A percentile compares a stretch with the other conserved stretches of the same genome.
Conservation (phyloP, 30 jellyfish, hydroid and myxozoan species). For the Haliclystus octoradiatus region DNA sequence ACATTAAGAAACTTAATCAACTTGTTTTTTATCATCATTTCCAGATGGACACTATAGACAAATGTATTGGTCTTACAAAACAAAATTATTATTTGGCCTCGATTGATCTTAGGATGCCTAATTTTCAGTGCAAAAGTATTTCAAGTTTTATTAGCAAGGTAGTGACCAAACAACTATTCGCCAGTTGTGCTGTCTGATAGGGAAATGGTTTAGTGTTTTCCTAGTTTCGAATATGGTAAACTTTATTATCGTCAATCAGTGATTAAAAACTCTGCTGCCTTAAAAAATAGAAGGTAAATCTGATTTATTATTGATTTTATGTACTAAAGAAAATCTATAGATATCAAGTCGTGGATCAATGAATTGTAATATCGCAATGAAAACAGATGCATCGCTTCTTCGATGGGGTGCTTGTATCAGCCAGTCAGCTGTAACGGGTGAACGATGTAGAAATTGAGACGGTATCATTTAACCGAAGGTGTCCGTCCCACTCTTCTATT, state of each 20-base stretch:
- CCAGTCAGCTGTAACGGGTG: conserved; percentile 2
- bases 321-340: neutral
- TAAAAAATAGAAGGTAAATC: neutral
- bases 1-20: conserved; percentile 9
- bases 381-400: conserved; percentile 9
- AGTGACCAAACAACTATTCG: conserved; percentile 2
- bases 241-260: neutral
- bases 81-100: neutral
- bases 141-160: neutral
- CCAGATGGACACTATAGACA: conserved; percentile 9
- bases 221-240: neutral
- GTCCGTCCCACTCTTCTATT: too few species aligned
- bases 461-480: neutral
- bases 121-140: neutral
- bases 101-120: conserved; percentile 11
- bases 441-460: neutral
- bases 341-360: too few species aligned
- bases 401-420: conserved; percentile 18
- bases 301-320: neutral
- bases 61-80: neutral
- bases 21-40: conserved; percentile 10
- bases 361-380: too few species aligned
- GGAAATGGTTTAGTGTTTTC: too few species aligned
- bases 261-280: neutral
- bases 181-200: conserved; percentile 5